Evolutionary conservation across 2,113 vertebrate species (phyloP).

Genomic region (Centrocercus urophasianus): DNA sequence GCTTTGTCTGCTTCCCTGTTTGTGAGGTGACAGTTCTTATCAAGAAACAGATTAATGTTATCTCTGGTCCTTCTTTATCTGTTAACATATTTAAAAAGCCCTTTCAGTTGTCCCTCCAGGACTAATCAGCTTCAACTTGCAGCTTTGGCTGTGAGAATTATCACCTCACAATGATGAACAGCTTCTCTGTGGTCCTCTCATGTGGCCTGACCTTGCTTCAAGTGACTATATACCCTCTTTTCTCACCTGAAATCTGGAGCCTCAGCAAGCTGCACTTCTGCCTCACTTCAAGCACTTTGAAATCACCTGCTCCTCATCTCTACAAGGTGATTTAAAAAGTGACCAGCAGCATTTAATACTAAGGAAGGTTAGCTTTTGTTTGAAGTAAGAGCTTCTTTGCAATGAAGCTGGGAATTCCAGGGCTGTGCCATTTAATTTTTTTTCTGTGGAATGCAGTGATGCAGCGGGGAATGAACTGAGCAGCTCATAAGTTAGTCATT

Average conservation of each 20-base stretch:
- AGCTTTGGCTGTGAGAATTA: neutral
- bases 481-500: neutral
- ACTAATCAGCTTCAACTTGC: neutral
- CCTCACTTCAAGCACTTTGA: neutral
- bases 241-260: neutral
- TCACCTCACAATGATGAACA: neutral
- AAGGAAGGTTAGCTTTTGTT: neutral
- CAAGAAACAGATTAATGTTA: neutral
- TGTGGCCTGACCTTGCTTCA: neutral
- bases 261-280: neutral
- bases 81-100: neutral
- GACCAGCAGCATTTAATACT: neutral
- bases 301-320: neutral
- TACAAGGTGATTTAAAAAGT: neutral
- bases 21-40: neutral
- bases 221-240: neutral
- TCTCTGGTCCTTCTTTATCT: neutral
- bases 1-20: neutral
- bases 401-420: neutral
- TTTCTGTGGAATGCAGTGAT: neutral
- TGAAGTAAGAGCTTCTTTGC: neutral
- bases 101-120: neutral
- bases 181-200: neutral
- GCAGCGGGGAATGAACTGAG: neutral
- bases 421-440: neutral